Evolutionary conservation across 1,140 invertebrate genomes (phyloP).

Genomic region (Drosophila insularis): DNA sequence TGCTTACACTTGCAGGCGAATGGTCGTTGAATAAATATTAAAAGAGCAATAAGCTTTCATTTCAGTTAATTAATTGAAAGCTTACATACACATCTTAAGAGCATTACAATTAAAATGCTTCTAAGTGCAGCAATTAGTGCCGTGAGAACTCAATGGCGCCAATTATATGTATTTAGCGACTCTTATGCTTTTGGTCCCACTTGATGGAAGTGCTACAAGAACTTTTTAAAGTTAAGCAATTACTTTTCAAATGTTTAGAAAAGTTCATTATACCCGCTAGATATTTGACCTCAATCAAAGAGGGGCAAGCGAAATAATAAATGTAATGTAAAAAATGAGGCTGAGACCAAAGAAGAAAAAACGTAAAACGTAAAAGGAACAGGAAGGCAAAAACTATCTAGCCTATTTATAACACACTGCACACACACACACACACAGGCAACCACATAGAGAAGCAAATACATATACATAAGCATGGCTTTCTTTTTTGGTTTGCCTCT

Average conservation of each 20-base stretch:
- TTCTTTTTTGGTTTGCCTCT: not conserved
- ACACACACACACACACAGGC: conserved; percentile 20
- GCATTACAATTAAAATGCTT: conserved; percentile 38
- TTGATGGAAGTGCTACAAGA: conserved; percentile 21
- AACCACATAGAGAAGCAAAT: not conserved
- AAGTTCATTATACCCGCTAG: conserved; percentile 75
- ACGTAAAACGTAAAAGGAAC: conserved; percentile 43
- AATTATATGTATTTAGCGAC: conserved; percentile 37
- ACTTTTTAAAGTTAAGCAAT: conserved; percentile 64
- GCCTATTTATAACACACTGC: conserved; percentile 66
- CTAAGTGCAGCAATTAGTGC: conserved; percentile 41
- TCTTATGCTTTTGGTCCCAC: not conserved
- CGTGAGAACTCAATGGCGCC: conserved; percentile 18
- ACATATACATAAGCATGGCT: not conserved
- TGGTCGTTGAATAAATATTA: not conserved
- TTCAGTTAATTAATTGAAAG: conserved; percentile 38
- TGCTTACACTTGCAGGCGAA: not conserved
- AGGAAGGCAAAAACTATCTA: conserved; percentile 68
- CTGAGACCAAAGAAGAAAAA: not conserved
- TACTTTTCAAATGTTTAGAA: conserved; percentile 49
- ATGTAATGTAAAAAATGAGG: conserved; percentile 5
- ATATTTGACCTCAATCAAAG: conserved; percentile 69
- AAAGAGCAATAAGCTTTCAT: not conserved
- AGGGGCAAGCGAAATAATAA: conserved; percentile 38
- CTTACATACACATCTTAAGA: conserved; percentile 27